Evolutionary conservation across 2,888 invertebrate genomes (phyloP).

Genomic region (Tenthredo notha): DNA sequence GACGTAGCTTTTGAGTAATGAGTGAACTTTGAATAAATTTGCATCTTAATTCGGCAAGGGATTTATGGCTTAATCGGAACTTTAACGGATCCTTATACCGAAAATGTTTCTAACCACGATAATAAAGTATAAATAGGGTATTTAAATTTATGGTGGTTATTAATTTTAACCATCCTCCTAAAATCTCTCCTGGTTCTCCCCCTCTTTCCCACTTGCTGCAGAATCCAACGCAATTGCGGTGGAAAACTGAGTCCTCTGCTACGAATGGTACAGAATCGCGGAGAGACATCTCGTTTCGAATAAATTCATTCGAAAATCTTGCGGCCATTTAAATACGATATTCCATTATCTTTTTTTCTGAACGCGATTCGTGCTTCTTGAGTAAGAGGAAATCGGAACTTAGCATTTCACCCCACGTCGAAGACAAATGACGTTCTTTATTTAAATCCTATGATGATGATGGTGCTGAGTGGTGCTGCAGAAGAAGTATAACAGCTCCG

Average conservation of each 20-base stretch:
- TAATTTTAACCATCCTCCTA: constrained; percentile 17
- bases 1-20: constrained; percentile 55
- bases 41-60: constrained; percentile 54
- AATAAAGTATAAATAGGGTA: constrained; percentile 52
- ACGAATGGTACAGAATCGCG: not conserved
- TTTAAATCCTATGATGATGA: constrained; percentile 23
- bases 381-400: not conserved
- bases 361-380: not conserved
- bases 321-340: not conserved
- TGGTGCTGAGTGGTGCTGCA: constrained; percentile 1
- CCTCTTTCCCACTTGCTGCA: not conserved
- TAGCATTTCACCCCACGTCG: constrained; percentile 4
- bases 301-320: not conserved
- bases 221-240: too few species aligned
- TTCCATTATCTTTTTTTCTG: not conserved
- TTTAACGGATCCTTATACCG: constrained; percentile 54
- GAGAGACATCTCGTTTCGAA: not conserved
- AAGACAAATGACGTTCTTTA: constrained; percentile 14
- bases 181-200: constrained; percentile 49
- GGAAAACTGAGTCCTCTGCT: too few species aligned
- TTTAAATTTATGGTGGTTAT: constrained; percentile 62
- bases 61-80: constrained; percentile 61
- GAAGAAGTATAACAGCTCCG: not conserved
- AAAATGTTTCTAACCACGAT: constrained; percentile 54
- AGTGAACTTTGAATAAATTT: constrained; percentile 62